These are phyloP conservation scores for Lepus oiostolus DNA, from an alignment of 2,797 vertebrate genomes.

Conservation along the genomic window DNA sequence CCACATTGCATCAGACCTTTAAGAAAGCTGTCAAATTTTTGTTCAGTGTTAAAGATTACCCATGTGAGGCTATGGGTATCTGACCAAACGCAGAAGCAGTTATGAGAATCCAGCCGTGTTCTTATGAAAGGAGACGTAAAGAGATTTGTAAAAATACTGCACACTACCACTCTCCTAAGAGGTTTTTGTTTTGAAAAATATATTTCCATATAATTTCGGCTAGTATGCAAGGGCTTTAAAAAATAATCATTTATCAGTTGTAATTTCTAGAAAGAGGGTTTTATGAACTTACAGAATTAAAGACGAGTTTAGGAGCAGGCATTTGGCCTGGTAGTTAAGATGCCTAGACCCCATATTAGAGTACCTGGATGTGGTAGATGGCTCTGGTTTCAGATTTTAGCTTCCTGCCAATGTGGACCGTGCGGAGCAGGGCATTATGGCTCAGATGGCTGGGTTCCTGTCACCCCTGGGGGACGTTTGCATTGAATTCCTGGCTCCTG, in stretches of 20 bases:
- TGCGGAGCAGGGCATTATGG: too few species aligned
- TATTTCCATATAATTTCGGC: neutral
- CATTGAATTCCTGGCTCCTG: too few species aligned
- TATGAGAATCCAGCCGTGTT: neutral
- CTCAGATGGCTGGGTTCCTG: too few species aligned
- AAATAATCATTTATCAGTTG: conserved; percentile 8
- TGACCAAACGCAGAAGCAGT: neutral
- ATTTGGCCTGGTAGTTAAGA: too few species aligned
- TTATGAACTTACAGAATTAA: too few species aligned
- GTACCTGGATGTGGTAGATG: neutral
- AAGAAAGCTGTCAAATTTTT: neutral
- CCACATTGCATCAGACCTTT: neutral
- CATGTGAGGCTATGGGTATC: neutral
- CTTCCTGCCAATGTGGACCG: too few species aligned
- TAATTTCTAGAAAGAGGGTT: neutral
- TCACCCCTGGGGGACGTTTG: too few species aligned
- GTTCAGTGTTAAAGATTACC: too few species aligned
- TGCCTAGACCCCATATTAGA: too few species aligned
- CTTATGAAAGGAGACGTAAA: neutral
- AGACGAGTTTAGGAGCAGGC: too few species aligned
- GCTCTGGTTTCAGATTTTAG: too few species aligned
- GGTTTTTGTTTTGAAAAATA: neutral
- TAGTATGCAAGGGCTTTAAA: neutral
- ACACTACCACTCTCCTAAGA: neutral
- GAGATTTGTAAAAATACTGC: conserved; percentile 35